phyloP scores from a whole-genome alignment of 1,140 invertebrate species.

The Pollicipes pollicipes region DNA sequence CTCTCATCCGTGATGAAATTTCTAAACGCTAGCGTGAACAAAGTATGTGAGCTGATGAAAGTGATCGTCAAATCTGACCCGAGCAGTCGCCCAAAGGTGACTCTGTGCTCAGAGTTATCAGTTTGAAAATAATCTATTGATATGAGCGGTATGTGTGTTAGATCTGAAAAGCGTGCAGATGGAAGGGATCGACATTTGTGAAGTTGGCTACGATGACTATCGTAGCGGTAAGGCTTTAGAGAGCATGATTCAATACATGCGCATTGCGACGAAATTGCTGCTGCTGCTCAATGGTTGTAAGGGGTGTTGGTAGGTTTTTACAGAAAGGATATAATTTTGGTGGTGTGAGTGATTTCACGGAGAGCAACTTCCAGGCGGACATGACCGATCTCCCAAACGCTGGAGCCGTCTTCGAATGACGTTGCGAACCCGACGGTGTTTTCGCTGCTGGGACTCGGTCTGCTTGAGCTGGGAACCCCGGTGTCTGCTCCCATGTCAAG shows the following conservation, averaged over 20 bases:
- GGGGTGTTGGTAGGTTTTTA: background rate
- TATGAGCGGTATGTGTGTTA: background rate
- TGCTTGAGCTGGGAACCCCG: background rate
- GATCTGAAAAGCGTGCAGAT: too few relatives aligned
- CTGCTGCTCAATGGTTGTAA: background rate
- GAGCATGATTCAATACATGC: background rate
- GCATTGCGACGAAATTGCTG: background rate
- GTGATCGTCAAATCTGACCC: too few relatives aligned
- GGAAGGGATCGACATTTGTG: too few relatives aligned
- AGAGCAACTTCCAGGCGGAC: background rate
- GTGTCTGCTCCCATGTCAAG: background rate
- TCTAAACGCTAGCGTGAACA: too few relatives aligned
- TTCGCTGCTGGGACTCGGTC: too few relatives aligned
- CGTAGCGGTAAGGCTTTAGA: too few relatives aligned
- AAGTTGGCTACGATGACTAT: too few relatives aligned
- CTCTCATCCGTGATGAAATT: too few relatives aligned
- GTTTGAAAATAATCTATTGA: background rate
- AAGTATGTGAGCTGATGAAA: too few relatives aligned
- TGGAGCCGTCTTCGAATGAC: background rate
- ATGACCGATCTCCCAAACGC: background rate
- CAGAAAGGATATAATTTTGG: background rate
- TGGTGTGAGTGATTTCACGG: background rate
- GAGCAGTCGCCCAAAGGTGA: too few relatives aligned
- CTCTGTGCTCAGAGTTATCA: background rate
- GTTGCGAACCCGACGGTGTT: too few relatives aligned